Conservation (phyloP, 1,140 invertebrate species). For the Piezodorus guildinii region DNA sequence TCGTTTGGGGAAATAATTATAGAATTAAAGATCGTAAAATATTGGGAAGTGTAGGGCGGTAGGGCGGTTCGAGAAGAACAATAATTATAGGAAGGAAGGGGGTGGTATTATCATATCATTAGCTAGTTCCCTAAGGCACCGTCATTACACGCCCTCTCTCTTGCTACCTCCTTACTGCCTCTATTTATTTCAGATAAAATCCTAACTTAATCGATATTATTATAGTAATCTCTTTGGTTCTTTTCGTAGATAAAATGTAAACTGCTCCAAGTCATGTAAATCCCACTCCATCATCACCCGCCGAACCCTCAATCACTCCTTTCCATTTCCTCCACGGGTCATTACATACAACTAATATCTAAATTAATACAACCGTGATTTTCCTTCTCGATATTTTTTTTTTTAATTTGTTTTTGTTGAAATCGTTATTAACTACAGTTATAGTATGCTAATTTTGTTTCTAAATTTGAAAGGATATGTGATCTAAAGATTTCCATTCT, state of each 20-base stretch:
- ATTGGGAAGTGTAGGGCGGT: too few relatives aligned
- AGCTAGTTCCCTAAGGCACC: not conserved
- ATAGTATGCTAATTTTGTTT: too few relatives aligned
- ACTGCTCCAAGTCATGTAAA: too few relatives aligned
- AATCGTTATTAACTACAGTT: too few relatives aligned
- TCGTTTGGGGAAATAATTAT: not conserved
- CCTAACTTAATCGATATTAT: too few relatives aligned
- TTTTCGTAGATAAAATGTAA: too few relatives aligned
- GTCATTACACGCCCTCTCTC: not conserved
- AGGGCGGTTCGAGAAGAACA: too few relatives aligned
- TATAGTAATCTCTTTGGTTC: too few relatives aligned
- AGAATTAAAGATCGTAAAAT: slow-evolving; percentile 5
- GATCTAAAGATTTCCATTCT: too few relatives aligned
- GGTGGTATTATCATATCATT: slow-evolving; percentile 2
- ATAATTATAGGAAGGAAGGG: not conserved
- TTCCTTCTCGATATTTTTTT: not conserved
- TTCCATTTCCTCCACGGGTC: not conserved
- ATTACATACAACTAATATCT: slow-evolving; percentile 1
- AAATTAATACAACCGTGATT: not conserved
- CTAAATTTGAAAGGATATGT: too few relatives aligned
- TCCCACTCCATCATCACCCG: too few relatives aligned
- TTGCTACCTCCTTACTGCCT: slow-evolving; percentile 3
- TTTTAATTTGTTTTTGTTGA: not conserved
- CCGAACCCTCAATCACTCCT: not conserved
- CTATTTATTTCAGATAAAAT: not conserved